Base-by-base conservation (phyloP, 2,888 invertebrate species). In the Zygogramma bicolorata region DNA sequence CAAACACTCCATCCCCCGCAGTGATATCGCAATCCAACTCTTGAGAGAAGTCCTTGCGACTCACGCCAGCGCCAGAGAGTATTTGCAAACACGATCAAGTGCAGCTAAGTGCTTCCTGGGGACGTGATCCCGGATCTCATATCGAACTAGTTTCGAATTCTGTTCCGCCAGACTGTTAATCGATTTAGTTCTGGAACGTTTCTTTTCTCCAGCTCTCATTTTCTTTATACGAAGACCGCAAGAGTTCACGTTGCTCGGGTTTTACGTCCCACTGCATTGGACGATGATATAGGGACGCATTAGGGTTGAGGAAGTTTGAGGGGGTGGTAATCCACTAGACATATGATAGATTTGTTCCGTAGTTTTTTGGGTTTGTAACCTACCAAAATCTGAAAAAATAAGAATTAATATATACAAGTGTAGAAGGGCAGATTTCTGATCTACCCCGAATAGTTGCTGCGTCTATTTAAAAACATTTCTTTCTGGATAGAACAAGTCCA, bases 91-190 rank as follows among this genome's bases (percentile, higher is more conserved):
- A 46, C 46, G 68, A 71, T 71, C 65, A 65, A 62, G 42, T 68
- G 63, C 62, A 68, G 66, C 63, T 68, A 68, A 71, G 68, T 68
- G 71, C 71, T 65, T 71, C 38, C 71, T 71, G 62, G 71, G 68
- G 63, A 71, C 71, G 71, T 71, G 71, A 71, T 68, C 53, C 40
- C 59, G 22, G 65, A 68, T 68, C 46, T 59, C 40, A 60, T 71
- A 63, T 65, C 38, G 38, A 68, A 65, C 71, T 71, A 68, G 71
- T 71, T 67, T 68, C 46, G 34, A 68, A 71, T 71, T 71, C 68
- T 63, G 58, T 71, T 71, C 59, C 31, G 60, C 57, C 58, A 62
- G 61, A 34, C 58, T 62, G 67, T 62, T 67, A 71, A 67, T 67
- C 71, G 71, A 71, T 67, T 71, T 62, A 71, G 66, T 71, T 71